phyloP scores from a whole-genome alignment of 2,113 vertebrate species.

The Amblyornis subalaris region DNA sequence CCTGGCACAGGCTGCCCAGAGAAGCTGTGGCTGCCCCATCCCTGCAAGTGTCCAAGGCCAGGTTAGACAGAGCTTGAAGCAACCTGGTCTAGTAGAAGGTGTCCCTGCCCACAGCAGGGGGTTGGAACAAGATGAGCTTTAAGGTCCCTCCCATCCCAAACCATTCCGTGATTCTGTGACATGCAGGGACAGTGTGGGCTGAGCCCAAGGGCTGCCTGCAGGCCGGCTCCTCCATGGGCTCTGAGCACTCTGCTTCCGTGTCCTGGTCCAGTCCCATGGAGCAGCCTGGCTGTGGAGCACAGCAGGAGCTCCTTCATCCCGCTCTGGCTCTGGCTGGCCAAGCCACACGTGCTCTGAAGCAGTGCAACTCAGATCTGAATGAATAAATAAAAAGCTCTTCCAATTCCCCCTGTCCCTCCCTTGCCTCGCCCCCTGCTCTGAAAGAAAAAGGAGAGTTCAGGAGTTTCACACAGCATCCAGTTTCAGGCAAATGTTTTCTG shows the following conservation, averaged over 20 bases:
- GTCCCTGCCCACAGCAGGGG: neutral
- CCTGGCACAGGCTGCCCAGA: neutral
- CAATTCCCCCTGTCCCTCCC: neutral
- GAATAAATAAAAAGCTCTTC: neutral
- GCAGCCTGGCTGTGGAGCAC: neutral
- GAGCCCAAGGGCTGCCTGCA: neutral
- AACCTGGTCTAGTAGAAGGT: rapidly evolving
- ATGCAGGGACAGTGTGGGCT: neutral
- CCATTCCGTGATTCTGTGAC: neutral
- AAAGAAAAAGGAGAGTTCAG: conserved; percentile 7
- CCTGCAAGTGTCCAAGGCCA: neutral
- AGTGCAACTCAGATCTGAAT: neutral
- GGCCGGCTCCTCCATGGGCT: neutral
- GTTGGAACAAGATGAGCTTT: neutral
- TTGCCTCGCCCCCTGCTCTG: neutral
- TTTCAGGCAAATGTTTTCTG: conserved; percentile 49
- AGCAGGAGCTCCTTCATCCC: neutral
- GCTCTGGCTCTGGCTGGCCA: neutral
- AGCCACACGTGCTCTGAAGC: neutral
- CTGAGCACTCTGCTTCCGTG: rapidly evolving
- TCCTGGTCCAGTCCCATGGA: neutral
- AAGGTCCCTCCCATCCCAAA: neutral
- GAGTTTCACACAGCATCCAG: conserved; percentile 53
- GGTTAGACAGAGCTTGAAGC: rapidly evolving
- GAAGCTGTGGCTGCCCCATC: neutral